Conservation (phyloP, 2,888 invertebrate species). For the Ornithoptera priamus region DNA sequence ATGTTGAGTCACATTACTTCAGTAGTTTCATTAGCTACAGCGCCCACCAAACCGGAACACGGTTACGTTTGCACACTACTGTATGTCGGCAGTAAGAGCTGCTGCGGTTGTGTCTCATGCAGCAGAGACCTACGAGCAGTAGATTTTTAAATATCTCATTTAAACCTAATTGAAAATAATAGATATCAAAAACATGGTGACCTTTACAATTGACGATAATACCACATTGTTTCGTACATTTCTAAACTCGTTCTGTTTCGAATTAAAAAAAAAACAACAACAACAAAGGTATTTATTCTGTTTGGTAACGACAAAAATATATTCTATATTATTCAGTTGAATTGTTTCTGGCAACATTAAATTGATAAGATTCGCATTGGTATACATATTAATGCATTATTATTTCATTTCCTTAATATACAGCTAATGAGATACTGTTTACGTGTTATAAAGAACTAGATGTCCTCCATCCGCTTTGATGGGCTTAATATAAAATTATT, state of each 20-base stretch:
- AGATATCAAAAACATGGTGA: conserved; percentile 13
- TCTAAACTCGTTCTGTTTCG: conserved; percentile 12
- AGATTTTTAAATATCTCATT: too few species aligned
- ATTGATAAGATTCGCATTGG: conserved; percentile 4
- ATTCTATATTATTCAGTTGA: conserved; percentile 8
- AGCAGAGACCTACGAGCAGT: too few species aligned
- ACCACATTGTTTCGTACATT: conserved; percentile 4
- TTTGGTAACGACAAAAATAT: not conserved
- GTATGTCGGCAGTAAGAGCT: too few species aligned
- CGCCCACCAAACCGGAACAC: too few species aligned
- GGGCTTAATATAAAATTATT: too few species aligned
- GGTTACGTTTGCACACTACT: too few species aligned
- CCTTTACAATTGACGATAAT: conserved; percentile 21
- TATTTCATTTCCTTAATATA: not conserved
- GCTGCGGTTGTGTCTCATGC: too few species aligned
- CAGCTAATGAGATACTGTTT: not conserved
- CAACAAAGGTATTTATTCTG: not conserved
- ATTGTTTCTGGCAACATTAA: conserved; percentile 11
- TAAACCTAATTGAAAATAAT: not conserved
- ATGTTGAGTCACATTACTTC: too few species aligned
- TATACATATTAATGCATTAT: not conserved
- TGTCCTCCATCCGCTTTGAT: too few species aligned
- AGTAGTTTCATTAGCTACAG: too few species aligned
- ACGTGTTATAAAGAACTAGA: not conserved
- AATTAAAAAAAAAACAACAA: not conserved